These are phyloP conservation scores for Listronotus oregonensis DNA, from an alignment of 1,140 invertebrate genomes.

Conservation along the genomic window DNA sequence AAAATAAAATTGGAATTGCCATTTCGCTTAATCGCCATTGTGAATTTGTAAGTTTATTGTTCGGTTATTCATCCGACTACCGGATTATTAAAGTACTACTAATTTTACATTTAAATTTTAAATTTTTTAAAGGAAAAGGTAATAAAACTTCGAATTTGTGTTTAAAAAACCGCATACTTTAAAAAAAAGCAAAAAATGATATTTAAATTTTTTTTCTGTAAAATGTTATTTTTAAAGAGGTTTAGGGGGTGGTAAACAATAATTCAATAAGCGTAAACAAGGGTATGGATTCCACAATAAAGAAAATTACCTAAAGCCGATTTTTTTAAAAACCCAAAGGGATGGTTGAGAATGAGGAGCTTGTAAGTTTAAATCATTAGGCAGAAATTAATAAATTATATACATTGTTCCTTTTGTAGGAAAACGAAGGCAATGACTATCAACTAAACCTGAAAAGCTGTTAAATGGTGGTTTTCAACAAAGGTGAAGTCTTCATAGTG, in stretches of 20 bases:
- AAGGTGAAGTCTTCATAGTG: neutral
- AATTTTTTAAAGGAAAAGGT: too few species aligned
- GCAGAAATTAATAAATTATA: neutral
- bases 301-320: conserved; percentile 16
- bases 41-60: too few species aligned
- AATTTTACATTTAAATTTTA: too few species aligned
- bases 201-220: neutral
- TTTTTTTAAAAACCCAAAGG: neutral
- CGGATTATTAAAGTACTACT: too few species aligned
- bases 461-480: conserved; percentile 4
- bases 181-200: too few species aligned
- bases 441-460: neutral
- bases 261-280: neutral
- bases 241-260: conserved; percentile 3
- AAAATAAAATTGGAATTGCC: too few species aligned
- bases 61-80: too few species aligned
- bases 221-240: neutral
- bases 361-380: neutral
- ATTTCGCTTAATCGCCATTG: too few species aligned
- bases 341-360: conserved; percentile 7
- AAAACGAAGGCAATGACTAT: conserved; percentile 5
- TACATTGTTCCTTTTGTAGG: neutral
- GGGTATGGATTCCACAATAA: conserved; percentile 7
- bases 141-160: too few species aligned
- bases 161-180: too few species aligned